phyloP scores from a whole-genome alignment of 1,140 invertebrate species.

The Popillia japonica region DNA sequence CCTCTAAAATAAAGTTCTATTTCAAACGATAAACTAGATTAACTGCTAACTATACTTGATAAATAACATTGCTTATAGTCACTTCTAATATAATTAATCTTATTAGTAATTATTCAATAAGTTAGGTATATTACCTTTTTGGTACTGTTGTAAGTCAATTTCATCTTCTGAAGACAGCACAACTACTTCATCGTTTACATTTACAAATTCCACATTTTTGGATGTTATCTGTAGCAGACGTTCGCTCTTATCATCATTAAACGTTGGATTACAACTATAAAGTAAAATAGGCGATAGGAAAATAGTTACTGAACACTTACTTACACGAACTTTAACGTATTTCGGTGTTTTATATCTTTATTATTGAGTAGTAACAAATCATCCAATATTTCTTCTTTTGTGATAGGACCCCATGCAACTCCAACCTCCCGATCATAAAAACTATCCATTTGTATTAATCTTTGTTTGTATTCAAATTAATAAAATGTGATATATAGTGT shows the following conservation, averaged over 20 bases:
- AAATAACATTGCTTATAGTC: no score
- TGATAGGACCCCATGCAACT: conserved; percentile 16
- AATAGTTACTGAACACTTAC: neutral
- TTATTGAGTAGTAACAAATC: neutral
- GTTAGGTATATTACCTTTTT: neutral
- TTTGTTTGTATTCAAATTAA: no score
- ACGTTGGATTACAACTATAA: neutral
- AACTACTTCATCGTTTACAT: neutral
- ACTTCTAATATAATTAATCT: no score
- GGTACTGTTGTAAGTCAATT: neutral
- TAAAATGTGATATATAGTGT: no score
- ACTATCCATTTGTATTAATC: neutral
- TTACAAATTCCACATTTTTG: neutral
- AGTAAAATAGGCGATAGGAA: neutral
- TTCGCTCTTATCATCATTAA: neutral
- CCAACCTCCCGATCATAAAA: neutral
- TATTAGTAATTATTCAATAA: no score
- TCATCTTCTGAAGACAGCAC: neutral
- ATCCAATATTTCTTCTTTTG: conserved; percentile 4
- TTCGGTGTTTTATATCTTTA: neutral
- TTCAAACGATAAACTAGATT: no score
- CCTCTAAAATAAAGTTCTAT: neutral
- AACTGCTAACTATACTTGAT: no score
- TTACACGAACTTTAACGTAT: conserved; percentile 12
- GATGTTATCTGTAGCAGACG: neutral